Conservation (phyloP, 35 echinoderm and acorn worm species). For the Apostichopus parvimensis region DNA sequence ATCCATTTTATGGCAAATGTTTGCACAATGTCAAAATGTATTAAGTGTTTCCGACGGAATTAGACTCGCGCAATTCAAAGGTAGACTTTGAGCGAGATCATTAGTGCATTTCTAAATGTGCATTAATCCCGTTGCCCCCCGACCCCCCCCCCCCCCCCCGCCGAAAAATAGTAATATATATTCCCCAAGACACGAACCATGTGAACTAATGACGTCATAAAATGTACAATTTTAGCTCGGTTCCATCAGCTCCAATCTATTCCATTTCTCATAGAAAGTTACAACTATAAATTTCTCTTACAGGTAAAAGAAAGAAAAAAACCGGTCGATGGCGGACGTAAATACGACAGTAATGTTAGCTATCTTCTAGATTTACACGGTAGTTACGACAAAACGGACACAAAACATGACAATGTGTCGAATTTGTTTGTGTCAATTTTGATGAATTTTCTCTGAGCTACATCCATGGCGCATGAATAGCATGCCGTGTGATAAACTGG, state of each 20-base stretch:
- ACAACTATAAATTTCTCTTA: background rate
- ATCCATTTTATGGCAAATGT: constrained; percentile 5
- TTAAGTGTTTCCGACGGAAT: background rate
- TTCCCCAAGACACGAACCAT: background rate
- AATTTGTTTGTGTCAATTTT: background rate
- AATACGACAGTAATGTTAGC: background rate
- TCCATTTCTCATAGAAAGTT: background rate
- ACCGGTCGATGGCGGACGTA: background rate
- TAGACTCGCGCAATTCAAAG: background rate
- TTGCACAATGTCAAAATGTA: constrained; percentile 6
- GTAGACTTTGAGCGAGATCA: background rate
- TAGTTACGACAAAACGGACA: background rate
- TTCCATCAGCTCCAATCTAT: background rate
- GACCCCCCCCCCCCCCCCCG: too few relatives aligned
- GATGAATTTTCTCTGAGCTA: background rate
- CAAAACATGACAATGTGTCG: background rate
- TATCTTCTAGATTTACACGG: background rate
- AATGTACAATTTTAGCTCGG: background rate
- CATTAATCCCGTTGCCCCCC: background rate
- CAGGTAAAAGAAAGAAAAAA: background rate
- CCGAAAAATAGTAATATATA: background rate
- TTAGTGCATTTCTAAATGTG: background rate
- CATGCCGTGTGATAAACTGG: too few relatives aligned
- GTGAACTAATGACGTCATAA: constrained; percentile 15
- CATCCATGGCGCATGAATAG: too few relatives aligned